Evolutionary conservation across 2,113 vertebrate species (phyloP).

Genomic region (Stictonetta naevosa): DNA sequence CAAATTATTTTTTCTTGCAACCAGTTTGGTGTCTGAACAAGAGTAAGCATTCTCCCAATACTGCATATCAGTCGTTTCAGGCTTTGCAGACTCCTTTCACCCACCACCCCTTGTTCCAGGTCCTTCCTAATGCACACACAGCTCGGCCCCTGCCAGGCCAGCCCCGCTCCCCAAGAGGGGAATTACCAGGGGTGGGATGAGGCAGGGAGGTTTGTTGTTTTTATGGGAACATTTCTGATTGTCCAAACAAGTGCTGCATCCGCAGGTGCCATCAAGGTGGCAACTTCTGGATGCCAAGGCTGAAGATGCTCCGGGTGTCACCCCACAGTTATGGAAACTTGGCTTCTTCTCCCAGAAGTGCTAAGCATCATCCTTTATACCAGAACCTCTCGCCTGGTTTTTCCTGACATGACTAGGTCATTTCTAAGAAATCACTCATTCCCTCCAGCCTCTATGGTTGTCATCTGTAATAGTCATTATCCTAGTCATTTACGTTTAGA

Average conservation of each 20-base stretch:
- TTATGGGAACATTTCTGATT: not conserved
- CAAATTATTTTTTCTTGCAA: not conserved
- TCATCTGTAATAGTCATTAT: not conserved
- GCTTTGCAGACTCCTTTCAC: not conserved
- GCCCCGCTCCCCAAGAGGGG: not conserved
- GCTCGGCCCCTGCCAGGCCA: not conserved
- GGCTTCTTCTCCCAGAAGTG: not conserved
- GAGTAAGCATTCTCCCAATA: not conserved
- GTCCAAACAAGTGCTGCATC: not conserved
- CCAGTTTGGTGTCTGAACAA: not conserved
- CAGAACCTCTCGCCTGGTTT: not conserved
- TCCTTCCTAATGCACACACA: not conserved
- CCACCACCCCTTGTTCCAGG: not conserved
- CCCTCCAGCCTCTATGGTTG: not conserved
- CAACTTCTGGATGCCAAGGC: not conserved
- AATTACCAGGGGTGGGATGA: not conserved
- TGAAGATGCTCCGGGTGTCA: not conserved
- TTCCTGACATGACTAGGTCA: not conserved
- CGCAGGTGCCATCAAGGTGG: fast-evolving
- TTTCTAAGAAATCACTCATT: fast-evolving
- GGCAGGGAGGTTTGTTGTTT: not conserved
- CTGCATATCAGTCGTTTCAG: not conserved
- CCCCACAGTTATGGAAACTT: not conserved
- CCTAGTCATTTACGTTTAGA: not conserved
- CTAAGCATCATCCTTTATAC: not conserved